Percentiles rank a stretch among this genome's conserved stretches.
phyloP scores from a whole-genome alignment of 2,113 vertebrate species.

The Sander vitreus region DNA sequence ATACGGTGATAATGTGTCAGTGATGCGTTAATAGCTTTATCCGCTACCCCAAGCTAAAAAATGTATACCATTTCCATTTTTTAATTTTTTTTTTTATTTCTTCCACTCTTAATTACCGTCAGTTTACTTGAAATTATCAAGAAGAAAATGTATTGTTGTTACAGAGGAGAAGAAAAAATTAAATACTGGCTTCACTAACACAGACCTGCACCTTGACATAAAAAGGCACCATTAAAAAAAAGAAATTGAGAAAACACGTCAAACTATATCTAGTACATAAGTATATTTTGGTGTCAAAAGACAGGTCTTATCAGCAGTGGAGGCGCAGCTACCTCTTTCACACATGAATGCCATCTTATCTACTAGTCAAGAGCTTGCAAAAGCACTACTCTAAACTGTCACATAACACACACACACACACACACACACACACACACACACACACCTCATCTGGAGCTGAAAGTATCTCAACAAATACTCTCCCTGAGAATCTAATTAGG shows the following conservation, averaged over 20 bases:
- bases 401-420: background rate
- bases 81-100: background rate
- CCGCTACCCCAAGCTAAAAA: conserved; percentile 1
- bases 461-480: conserved; percentile 35
- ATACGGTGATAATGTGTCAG: background rate
- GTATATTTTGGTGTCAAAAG: conserved; percentile 1
- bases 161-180: background rate
- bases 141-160: background rate
- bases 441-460: conserved; percentile 8
- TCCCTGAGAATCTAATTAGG: conserved; percentile 47
- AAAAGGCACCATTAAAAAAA: background rate
- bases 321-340: conserved; percentile 16
- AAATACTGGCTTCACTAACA: background rate
- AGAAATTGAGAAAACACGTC: background rate
- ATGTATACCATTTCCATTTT: background rate
- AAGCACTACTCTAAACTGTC: background rate
- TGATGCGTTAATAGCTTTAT: background rate
- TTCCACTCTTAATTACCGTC: background rate
- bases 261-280: background rate
- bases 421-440: background rate
- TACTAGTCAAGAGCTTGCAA: background rate
- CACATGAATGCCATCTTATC: conserved; percentile 34
- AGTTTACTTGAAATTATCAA: background rate
- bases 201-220: background rate
- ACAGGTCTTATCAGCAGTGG: conserved; percentile 19